Evolutionary conservation across 2,113 vertebrate genomes (phyloP).

Genomic region (Pseudonaja textilis): DNA sequence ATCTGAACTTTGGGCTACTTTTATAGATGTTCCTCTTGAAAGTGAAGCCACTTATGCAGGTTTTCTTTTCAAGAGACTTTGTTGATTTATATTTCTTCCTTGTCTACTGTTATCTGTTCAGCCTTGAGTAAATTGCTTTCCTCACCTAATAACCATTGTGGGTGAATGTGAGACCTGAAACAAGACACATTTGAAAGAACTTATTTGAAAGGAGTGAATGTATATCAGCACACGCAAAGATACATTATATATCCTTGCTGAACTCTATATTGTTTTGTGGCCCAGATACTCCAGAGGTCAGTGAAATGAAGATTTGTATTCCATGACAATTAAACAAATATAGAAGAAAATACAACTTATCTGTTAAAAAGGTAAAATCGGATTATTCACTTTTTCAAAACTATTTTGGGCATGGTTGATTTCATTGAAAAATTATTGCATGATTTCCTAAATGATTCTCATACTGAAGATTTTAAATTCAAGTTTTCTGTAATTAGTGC

Average conservation of each 20-base stretch:
- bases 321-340: not conserved
- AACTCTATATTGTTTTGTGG: not conserved
- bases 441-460: not conserved
- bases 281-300: not conserved
- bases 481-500: not conserved
- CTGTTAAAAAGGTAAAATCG: not conserved
- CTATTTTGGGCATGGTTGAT: not conserved
- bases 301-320: not conserved
- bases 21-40: not conserved
- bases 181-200: not conserved
- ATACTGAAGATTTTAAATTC: not conserved
- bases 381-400: not conserved
- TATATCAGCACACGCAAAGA: not conserved
- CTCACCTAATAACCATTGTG: not conserved
- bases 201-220: not conserved
- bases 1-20: not conserved
- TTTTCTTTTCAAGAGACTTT: not conserved
- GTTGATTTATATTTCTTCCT: not conserved
- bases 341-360: not conserved
- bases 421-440: not conserved
- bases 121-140: not conserved
- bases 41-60: not conserved
- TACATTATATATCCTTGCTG: not conserved
- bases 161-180: not conserved
- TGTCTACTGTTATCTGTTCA: not conserved